These are phyloP conservation scores for Cyphomyrus discorhynchus DNA, from an alignment of 2,113 vertebrate species.

Conservation along the genomic window DNA sequence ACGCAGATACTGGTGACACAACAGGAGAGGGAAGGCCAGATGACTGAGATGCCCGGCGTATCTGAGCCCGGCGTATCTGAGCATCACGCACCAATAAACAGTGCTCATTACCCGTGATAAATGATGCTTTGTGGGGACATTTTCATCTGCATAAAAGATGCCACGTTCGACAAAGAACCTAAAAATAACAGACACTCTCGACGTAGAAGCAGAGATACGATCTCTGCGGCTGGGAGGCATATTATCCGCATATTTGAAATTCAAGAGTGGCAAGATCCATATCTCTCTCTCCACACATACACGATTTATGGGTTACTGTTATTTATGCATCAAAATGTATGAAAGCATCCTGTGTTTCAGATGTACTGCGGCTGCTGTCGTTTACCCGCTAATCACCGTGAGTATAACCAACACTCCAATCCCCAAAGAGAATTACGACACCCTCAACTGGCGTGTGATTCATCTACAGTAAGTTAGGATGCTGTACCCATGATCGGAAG, in stretches of 20 bases:
- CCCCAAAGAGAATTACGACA: neutral
- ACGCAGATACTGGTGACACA: neutral
- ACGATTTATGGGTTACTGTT: neutral
- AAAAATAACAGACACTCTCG: neutral
- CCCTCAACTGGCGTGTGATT: neutral
- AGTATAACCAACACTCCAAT: neutral
- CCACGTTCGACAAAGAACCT: neutral
- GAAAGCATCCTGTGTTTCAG: slow-evolving; percentile 21
- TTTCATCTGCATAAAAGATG: slow-evolving; percentile 1
- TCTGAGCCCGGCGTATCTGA: neutral
- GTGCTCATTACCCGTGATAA: neutral
- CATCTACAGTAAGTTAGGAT: neutral
- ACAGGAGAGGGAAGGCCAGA: neutral
- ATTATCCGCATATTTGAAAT: slow-evolving; percentile 1
- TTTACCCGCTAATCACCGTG: neutral
- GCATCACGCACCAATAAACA: neutral
- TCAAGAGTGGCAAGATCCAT: neutral
- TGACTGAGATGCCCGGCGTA: neutral
- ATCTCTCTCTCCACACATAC: neutral
- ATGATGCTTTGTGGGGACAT: neutral
- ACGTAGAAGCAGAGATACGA: neutral
- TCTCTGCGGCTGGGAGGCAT: neutral
- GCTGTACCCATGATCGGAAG: neutral
- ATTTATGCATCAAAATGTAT: neutral
- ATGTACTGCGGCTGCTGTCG: neutral